Conservation (phyloP, 2,113 vertebrate genomes). For the Acrocephalus arundinaceus region DNA sequence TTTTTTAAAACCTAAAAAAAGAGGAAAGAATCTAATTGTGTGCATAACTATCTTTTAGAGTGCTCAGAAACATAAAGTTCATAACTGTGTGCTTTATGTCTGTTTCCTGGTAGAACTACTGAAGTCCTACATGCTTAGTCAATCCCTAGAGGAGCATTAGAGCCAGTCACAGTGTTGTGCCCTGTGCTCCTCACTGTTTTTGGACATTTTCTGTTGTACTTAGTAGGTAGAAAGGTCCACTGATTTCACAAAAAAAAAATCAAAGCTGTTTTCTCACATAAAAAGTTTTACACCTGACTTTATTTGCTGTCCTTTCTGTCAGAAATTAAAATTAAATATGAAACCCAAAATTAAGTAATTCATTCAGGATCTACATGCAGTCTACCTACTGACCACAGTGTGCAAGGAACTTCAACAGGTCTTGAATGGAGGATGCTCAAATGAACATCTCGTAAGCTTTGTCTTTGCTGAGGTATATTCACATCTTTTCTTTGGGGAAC, state of each 20-base stretch:
- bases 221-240: background rate
- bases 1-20: background rate
- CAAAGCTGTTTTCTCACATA: background rate
- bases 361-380: background rate
- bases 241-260: background rate
- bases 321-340: background rate
- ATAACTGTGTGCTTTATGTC: background rate
- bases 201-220: background rate
- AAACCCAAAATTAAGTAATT: background rate
- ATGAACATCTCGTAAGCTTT: background rate
- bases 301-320: background rate
- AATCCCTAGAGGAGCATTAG: background rate
- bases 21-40: background rate
- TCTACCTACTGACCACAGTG: background rate
- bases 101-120: background rate
- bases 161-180: background rate
- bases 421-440: background rate
- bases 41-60: background rate
- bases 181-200: background rate
- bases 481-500: background rate
- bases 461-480: background rate
- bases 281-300: background rate
- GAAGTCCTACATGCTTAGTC: background rate
- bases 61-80: background rate
- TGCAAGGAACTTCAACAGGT: background rate